A percentile compares a stretch with the other conserved stretches of the same genome.
Evolutionary conservation across 2,888 invertebrate genomes (phyloP).

Genomic region (Cryptocephalus moraei): DNA sequence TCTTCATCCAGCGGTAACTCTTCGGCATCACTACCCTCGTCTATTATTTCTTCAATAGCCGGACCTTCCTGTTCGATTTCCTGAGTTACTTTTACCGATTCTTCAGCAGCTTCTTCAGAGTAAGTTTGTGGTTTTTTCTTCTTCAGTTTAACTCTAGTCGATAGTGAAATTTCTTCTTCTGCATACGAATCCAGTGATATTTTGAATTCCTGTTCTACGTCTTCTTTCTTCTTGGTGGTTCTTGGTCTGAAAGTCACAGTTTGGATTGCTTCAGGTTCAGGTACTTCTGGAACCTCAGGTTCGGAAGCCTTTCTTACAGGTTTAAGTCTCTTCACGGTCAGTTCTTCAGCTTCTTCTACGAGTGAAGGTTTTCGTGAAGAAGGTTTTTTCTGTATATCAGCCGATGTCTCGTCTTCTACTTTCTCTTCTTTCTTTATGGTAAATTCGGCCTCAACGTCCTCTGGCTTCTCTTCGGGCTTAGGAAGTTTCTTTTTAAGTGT

Average conservation of each 20-base stretch:
- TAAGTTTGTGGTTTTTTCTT: slow-evolving; percentile 64
- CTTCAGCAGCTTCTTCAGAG: slow-evolving; percentile 67
- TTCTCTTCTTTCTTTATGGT: slow-evolving; percentile 15
- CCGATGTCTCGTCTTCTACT: slow-evolving; percentile 19
- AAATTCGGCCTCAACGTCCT: slow-evolving; percentile 17
- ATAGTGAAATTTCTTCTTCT: slow-evolving; percentile 80
- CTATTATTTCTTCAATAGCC: slow-evolving; percentile 52
- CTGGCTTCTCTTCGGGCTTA: slow-evolving; percentile 8
- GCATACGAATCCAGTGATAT: slow-evolving; percentile 77
- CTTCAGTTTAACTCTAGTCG: slow-evolving; percentile 70
- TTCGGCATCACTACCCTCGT: slow-evolving; percentile 49
- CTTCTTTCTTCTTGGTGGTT: slow-evolving; percentile 68
- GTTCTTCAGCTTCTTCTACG: slow-evolving; percentile 54
- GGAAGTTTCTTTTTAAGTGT: slow-evolving; percentile 11
- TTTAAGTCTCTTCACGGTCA: slow-evolving; percentile 65
- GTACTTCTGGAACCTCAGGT: slow-evolving; percentile 54
- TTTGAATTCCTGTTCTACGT: slow-evolving; percentile 83
- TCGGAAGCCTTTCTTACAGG: slow-evolving; percentile 55
- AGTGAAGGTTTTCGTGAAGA: slow-evolving; percentile 40
- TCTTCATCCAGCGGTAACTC: slow-evolving; percentile 47
- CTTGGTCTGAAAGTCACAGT: slow-evolving; percentile 72
- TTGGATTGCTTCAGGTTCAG: slow-evolving; percentile 65
- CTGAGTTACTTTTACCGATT: slow-evolving; percentile 58
- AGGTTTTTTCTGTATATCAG: slow-evolving; percentile 21
- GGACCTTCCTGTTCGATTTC: slow-evolving; percentile 55